phyloP scores from a whole-genome alignment of 1,140 invertebrate genomes.

The Aphaenogaster ashmeadi region DNA sequence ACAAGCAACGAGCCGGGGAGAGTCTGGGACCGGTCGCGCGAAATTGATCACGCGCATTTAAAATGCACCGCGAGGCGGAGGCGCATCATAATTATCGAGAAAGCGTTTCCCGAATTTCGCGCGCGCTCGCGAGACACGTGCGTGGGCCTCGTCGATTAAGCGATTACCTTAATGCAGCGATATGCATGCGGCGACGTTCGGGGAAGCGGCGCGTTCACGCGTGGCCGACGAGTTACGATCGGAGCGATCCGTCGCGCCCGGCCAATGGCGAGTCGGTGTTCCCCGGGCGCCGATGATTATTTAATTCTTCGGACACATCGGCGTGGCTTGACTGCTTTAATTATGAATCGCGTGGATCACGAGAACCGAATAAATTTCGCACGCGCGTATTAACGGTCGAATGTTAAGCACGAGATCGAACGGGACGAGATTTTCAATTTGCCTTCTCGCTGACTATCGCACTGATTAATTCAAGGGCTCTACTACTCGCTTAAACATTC shows the following conservation, averaged over 20 bases:
- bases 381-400: neutral
- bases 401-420: neutral
- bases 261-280: constrained; percentile 19
- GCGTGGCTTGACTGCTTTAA: constrained; percentile 36
- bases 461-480: neutral
- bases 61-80: constrained; percentile 45
- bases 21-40: constrained; percentile 22
- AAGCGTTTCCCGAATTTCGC: constrained; percentile 61
- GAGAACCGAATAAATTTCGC: constrained; percentile 31
- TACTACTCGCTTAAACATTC: neutral
- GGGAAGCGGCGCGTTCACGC: constrained; percentile 27
- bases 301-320: constrained; percentile 27
- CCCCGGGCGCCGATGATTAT: constrained; percentile 42
- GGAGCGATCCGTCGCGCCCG: neutral
- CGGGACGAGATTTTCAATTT: constrained; percentile 10
- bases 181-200: constrained; percentile 48
- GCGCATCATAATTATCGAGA: constrained; percentile 59
- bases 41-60: constrained; percentile 58
- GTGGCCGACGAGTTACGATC: constrained; percentile 49
- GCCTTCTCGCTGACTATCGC: neutral
- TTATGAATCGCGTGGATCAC: constrained; percentile 37
- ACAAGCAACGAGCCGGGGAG: constrained; percentile 28
- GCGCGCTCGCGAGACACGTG: constrained; percentile 35
- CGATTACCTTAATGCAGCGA: constrained; percentile 60
- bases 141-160: constrained; percentile 53